Evolutionary conservation across 2,797 vertebrate genomes (phyloP).

Genomic region (Lacerta viridis): DNA sequence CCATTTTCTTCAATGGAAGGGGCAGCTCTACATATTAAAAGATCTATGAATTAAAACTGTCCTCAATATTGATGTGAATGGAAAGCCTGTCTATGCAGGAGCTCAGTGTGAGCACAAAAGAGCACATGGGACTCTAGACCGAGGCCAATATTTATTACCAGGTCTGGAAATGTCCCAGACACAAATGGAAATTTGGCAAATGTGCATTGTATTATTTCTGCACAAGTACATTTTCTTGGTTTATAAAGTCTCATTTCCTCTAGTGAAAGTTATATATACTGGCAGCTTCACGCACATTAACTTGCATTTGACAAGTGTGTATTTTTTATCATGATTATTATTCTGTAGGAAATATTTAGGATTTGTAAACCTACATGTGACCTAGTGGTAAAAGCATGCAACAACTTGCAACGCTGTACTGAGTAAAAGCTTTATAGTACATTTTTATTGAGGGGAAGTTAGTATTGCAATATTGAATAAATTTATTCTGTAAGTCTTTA

Average conservation of each 20-base stretch:
- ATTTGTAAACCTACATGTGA: conserved; percentile 15
- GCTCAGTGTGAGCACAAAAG: not conserved
- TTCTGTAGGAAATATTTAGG: not conserved
- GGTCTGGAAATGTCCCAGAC: conserved; percentile 14
- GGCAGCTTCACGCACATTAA: not conserved
- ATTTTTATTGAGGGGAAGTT: not conserved
- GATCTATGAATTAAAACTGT: not conserved
- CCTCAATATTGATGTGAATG: not conserved
- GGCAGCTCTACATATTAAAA: not conserved
- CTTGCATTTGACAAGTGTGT: not conserved
- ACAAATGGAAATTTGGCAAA: conserved; percentile 15
- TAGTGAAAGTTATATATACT: not conserved
- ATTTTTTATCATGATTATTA: conserved; percentile 1
- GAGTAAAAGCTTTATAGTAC: not conserved
- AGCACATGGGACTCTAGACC: not conserved
- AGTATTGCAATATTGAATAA: not conserved
- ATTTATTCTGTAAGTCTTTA: conserved; percentile 9
- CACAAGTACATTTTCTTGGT: conserved; percentile 5
- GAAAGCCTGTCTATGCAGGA: not conserved
- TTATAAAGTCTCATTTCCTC: conserved; percentile 16
- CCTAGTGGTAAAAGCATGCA: not conserved
- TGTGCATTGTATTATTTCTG: conserved; percentile 21
- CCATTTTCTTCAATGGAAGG: not conserved
- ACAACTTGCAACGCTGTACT: not conserved
- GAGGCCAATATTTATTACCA: conserved; percentile 2